Base-by-base conservation (phyloP, 2,797 vertebrate genomes). In the Botia almorhae region DNA sequence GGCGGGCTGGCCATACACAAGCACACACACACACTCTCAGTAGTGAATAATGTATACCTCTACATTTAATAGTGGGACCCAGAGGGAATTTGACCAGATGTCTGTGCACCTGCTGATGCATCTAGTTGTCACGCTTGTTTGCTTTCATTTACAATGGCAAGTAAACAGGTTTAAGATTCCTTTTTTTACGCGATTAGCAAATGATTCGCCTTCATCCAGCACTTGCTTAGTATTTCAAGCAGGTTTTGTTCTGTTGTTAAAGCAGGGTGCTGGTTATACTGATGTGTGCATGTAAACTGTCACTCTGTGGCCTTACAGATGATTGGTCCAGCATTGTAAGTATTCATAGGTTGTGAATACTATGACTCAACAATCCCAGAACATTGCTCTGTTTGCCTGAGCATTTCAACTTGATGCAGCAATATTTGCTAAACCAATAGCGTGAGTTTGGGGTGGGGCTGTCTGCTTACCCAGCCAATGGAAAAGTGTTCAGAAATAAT, bases 91-190 rank as follows among this genome's bases (percentile, higher is more conserved):
- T 79, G 74, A 81, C 88, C 89, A 92, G 89, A 89, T 93, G 89
- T 87, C 85, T 85, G 74, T 79, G 83, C 90, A 92, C 89, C 90
- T 92, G 91, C 68, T 87, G 87, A 90, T 75, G 82, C 78, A 88
- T 88, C 85, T 82, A 85, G 85, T 89, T 87, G 89, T 88, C 88
- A 89, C 84, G 81, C 83, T 86, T 76, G 64, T 85, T 86, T 79
- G 82, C 84, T 89, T 87, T 86, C 76, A 88, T 91, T 92, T 91
- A 88, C 82, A 86, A 81, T 83, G 73, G 81, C 68, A 88, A 88
- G 87, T 89, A 91, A 92, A 90, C 87, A 83, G 84, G 76, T 88
- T 88, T 89, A 85, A 88, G 61, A 84, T 85, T 81, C 75, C 76
- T 86, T 82, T 82, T 90, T 86, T 88, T 86, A 84, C 61, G 85